These are phyloP conservation scores for Rhincodon typus DNA, from an alignment of 2,797 vertebrate species.

Conservation along the genomic window DNA sequence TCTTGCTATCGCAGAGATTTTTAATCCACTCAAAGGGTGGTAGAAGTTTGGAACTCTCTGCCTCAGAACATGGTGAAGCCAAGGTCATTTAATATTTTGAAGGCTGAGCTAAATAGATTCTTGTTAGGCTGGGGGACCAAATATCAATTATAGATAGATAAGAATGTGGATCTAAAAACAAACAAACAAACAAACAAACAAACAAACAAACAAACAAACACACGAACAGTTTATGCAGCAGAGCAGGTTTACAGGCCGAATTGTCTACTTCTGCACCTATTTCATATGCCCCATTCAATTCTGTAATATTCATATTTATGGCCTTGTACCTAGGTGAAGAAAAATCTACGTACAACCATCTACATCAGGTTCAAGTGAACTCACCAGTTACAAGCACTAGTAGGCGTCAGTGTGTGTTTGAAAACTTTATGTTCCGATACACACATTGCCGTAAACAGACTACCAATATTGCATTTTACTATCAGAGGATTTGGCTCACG, in stretches of 20 bases:
- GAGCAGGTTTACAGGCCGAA: neutral
- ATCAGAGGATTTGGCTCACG: neutral
- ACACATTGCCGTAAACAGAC: neutral
- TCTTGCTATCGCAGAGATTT: too few relatives aligned
- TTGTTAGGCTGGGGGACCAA: neutral
- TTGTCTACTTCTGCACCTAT: neutral
- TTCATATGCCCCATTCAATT: neutral
- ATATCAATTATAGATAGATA: neutral
- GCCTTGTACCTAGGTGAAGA: neutral
- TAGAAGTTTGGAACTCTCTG: neutral
- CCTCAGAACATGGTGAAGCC: neutral
- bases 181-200: too few relatives aligned
- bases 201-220: neutral
- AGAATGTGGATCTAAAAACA: neutral
- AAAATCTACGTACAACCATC: neutral
- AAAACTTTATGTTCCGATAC: too few relatives aligned
- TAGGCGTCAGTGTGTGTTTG: neutral
- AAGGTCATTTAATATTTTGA: neutral
- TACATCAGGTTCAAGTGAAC: neutral
- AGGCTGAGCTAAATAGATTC: neutral
- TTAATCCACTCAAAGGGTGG: too few relatives aligned
- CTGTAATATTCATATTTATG: neutral
- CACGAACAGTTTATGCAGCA: neutral
- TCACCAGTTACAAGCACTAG: neutral
- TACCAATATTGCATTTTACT: neutral